phyloP scores from a whole-genome alignment of 2,888 invertebrate species.

The Fabriciana adippe region DNA sequence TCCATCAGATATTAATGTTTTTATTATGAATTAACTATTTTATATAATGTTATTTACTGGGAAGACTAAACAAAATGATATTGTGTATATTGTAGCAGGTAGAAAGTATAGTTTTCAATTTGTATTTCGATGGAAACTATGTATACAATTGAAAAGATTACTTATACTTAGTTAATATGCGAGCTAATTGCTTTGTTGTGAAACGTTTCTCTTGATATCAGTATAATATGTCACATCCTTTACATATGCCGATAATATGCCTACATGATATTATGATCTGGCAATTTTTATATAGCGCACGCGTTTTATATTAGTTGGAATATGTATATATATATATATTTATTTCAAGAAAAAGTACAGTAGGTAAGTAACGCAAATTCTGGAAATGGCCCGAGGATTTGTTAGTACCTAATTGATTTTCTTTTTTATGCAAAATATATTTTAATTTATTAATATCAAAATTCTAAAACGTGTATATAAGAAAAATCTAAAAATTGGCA shows the following conservation, averaged over 20 bases:
- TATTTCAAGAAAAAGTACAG: too few species aligned
- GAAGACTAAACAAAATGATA: neutral
- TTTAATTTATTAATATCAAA: too few species aligned
- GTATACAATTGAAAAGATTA: constrained; percentile 3
- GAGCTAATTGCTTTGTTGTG: constrained; percentile 44
- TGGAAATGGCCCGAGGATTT: too few species aligned
- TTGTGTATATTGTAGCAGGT: neutral
- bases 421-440: too few species aligned
- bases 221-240: constrained; percentile 54
- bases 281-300: constrained; percentile 39
- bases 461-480: too few species aligned
- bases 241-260: constrained; percentile 51
- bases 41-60: neutral
- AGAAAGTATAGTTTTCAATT: neutral
- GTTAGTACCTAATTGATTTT: too few species aligned
- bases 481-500: too few species aligned
- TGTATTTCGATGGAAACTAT: neutral
- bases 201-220: constrained; percentile 52
- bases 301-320: constrained; percentile 23
- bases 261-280: constrained; percentile 37
- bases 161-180: constrained; percentile 19
- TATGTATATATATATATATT: neutral
- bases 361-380: too few species aligned
- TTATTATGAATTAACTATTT: neutral
- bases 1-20: too few species aligned